Percentiles rank a stretch among this genome's conserved stretches.
Conservation (phyloP, 2,888 invertebrate species). For the Osmoderma eremita region DNA sequence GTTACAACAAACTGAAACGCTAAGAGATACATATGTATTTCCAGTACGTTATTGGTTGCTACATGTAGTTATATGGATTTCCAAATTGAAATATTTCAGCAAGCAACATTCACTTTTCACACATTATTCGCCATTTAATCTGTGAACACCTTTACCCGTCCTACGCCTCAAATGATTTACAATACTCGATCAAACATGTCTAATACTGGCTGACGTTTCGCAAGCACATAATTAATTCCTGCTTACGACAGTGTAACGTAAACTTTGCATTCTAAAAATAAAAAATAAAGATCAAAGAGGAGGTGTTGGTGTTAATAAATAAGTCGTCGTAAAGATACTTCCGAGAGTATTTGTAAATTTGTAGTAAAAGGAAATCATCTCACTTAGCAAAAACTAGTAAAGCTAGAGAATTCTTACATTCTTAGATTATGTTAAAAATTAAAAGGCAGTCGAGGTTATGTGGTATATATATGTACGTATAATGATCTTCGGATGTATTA, state of each 20-base stretch:
- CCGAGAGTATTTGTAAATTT: neutral
- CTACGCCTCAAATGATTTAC: conserved; percentile 6
- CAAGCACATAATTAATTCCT: conserved; percentile 16
- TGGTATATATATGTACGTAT: no score
- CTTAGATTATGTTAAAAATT: no score
- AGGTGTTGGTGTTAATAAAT: conserved; percentile 6
- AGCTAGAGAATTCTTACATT: no score
- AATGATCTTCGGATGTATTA: no score
- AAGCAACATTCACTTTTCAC: neutral
- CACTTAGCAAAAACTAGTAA: conserved; percentile 1
- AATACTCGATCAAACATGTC: neutral
- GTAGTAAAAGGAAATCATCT: conserved; percentile 4
- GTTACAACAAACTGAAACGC: neutral
- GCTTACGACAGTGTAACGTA: conserved; percentile 1
- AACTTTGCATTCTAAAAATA: conserved; percentile 6
- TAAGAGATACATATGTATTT: conserved; percentile 37
- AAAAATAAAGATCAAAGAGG: conserved; percentile 22
- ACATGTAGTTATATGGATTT: no score
- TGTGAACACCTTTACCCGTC: neutral
- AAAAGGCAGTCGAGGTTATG: no score
- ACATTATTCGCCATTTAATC: neutral
- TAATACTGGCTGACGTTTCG: conserved; percentile 7
- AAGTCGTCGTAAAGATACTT: neutral
- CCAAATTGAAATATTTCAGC: no score
- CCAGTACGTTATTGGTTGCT: conserved; percentile 33